These are phyloP conservation scores for Scaptomyza polygonia DNA, from an alignment of 2,888 invertebrate species.

Conservation along the genomic window DNA sequence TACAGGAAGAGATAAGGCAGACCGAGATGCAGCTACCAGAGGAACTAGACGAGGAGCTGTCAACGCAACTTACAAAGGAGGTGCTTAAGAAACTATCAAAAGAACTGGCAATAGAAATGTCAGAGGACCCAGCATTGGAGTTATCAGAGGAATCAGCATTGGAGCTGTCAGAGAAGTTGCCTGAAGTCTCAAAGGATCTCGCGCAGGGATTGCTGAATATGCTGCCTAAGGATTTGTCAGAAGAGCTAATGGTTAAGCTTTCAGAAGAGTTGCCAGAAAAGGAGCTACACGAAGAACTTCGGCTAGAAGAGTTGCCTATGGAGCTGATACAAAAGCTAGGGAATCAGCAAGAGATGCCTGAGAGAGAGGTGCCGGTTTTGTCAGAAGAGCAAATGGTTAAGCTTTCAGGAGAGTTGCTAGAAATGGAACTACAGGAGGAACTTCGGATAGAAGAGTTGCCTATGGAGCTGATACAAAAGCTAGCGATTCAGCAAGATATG, in stretches of 20 bases:
- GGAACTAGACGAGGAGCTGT: background rate
- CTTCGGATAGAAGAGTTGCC: background rate
- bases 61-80: background rate
- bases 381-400: background rate
- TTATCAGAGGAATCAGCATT: background rate
- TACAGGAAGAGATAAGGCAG: background rate
- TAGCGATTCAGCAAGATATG: background rate
- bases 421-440: background rate
- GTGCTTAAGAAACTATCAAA: background rate
- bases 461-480: background rate
- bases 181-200: background rate
- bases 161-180: background rate
- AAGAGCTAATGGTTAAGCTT: background rate
- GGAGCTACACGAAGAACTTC: background rate
- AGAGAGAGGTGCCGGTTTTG: background rate
- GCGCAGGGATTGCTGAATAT: background rate
- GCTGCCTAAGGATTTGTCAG: background rate
- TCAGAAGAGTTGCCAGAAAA: background rate
- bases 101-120: background rate
- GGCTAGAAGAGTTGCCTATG: background rate
- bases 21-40: background rate
- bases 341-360: background rate
- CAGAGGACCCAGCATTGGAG: background rate
- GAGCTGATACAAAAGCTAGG: background rate
- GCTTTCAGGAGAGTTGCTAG: no score